A percentile compares a stretch with the other conserved stretches of the same genome.
Evolutionary conservation across 2,888 invertebrate species (phyloP).

Genomic region (Callosobruchus maculatus): DNA sequence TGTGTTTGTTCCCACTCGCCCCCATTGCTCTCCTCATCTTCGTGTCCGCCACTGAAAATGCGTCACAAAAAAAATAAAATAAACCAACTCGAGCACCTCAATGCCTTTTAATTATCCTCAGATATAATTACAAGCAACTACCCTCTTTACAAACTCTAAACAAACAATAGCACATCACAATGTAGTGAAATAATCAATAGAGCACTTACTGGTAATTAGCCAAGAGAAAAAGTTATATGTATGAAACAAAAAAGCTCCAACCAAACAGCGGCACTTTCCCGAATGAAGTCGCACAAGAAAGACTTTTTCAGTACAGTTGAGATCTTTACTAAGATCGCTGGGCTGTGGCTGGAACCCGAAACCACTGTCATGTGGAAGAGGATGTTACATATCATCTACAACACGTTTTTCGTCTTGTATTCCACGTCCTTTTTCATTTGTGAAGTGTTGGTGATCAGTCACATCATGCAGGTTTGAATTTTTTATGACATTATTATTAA

Average conservation of each 20-base stretch:
- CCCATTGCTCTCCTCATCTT: too few species aligned
- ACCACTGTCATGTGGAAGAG: not conserved
- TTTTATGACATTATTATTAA: too few species aligned
- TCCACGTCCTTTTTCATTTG: not conserved
- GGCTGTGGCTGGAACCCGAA: not conserved
- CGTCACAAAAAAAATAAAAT: too few species aligned
- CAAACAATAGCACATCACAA: too few species aligned
- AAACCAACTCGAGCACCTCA: too few species aligned
- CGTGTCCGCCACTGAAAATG: too few species aligned
- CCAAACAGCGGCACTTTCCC: not conserved
- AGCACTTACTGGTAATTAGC: not conserved
- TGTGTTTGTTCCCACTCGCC: too few species aligned
- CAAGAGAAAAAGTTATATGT: not conserved
- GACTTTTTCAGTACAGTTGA: not conserved
- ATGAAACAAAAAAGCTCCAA: not conserved
- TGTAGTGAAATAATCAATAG: too few species aligned
- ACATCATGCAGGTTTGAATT: not conserved
- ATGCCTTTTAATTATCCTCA: too few species aligned
- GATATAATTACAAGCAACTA: too few species aligned
- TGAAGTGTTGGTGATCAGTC: not conserved
- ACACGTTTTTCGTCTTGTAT: not conserved
- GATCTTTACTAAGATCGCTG: not conserved
- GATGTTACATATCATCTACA: not conserved
- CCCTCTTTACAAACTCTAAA: too few species aligned
- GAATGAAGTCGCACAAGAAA: not conserved